Percentiles rank a stretch among this genome's conserved stretches.
Evolutionary conservation across 1,140 invertebrate species (phyloP).

Genomic region (Temnothorax longispinosus): DNA sequence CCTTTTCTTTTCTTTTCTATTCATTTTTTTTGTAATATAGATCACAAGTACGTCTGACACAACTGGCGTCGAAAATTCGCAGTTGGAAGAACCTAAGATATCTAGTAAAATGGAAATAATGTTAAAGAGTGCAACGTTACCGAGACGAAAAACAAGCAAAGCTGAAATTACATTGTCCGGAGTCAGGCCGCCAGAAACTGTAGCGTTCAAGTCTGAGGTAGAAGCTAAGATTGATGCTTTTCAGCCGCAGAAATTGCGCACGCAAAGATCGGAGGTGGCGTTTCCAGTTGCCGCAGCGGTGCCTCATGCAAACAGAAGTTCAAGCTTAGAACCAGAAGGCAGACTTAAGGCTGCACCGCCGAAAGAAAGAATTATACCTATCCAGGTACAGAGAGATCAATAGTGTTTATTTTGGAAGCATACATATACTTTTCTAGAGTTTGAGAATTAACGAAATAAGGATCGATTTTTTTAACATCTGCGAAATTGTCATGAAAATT

Average conservation of each 20-base stretch:
- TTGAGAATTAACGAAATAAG: neutral
- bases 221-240: conserved; percentile 87
- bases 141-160: conserved; percentile 88
- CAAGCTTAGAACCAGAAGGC: conserved; percentile 83
- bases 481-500: neutral
- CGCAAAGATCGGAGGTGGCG: conserved; percentile 87
- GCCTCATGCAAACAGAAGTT: conserved; percentile 79
- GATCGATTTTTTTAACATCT: neutral
- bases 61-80: conserved; percentile 30
- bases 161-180: conserved; percentile 88
- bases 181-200: conserved; percentile 80
- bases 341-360: conserved; percentile 72
- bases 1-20: neutral
- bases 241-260: conserved; percentile 83
- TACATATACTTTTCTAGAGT: neutral
- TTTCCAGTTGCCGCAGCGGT: conserved; percentile 86
- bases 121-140: conserved; percentile 89
- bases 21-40: neutral
- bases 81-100: conserved; percentile 80
- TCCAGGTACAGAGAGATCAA: conserved; percentile 77
- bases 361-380: conserved; percentile 88
- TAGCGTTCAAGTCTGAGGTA: conserved; percentile 87
- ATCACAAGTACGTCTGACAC: conserved; percentile 4
- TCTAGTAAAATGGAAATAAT: conserved; percentile 89
- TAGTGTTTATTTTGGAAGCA: neutral